Evolutionary conservation across 2,113 vertebrate genomes (phyloP), one percentile per base, ranked within the genome.

Genomic region (Cyanoderma ruficeps): DNA sequence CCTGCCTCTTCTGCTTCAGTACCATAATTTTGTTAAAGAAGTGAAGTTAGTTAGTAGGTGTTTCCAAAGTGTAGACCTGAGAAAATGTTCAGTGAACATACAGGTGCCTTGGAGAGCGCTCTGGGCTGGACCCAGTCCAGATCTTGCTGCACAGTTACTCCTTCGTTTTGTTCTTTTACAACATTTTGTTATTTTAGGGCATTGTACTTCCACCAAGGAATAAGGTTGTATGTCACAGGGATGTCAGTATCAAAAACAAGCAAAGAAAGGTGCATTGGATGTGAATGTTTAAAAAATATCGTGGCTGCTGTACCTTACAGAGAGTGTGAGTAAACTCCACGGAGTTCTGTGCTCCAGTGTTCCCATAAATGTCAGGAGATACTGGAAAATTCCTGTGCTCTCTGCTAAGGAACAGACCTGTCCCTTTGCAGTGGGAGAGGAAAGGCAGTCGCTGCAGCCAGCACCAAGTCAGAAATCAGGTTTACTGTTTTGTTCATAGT

Each of bases 1-100:
- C 59, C 84, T 89, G 49, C 33, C 28, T 60, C 83, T 87, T 83
- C 83, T 78, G 61, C 24, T 76, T 65, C 35, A 68, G 8, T 79
- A 71, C 70, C 33, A 21, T 7, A 15, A 42, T 56, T 94, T 92
- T 60, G 67, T 95, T 89, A 14, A 77, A 81, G 86, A 89, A 92
- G 74, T 76, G 53, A 92, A 52, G 72, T 72, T 70, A 22, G 27
- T 96, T 77, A 80, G 39, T 83, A 80, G 90, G 68, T 5, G 10
- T 87, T 96, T 97, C 42, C 31, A 57, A 55, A 35, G 15, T 11
- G 7, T 24, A 30, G 11, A 15, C 69, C 64, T 89, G 92, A 70
- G 87, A 21, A 50, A 64, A 69, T 3, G 3, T 55, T 56, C 50
- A 33, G 3, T n/a, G 83, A 52, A 61, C 61, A 30, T 18, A 24